Evolutionary conservation across 53 echinoderm and acorn worm genomes (phyloP), one percentile per base, ranked within the genome.

Genomic region (Hippasteria phrygiana): DNA sequence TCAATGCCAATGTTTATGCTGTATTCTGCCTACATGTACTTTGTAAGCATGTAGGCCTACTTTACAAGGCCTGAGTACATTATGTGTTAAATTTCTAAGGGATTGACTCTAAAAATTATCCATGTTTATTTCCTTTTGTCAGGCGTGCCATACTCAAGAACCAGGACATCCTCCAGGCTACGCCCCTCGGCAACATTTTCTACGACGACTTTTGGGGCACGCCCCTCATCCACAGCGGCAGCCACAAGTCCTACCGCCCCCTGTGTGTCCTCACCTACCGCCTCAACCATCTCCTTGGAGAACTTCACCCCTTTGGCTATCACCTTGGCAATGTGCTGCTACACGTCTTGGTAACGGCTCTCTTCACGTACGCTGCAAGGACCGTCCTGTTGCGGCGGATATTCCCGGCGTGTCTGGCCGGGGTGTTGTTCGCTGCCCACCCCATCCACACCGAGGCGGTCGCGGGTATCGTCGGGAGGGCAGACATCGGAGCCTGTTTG

Each of bases 371-470:
- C 75, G 70, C 89, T 14, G 81, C 88, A 14, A 74, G 77, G 55
- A 35, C 75, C 8, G 33, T 93, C 1, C 34, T 95, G 35, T 46
- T 85, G 35, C 91, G 93, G 27, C 88, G 75, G 55, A 65, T 48
- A 2, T 47, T 77, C 13, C 93, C 88, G 24, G 84, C 88, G 34
- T 77, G 91, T 6, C 75, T 93, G 20, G 88, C 95, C 26, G 91
- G 93, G 32, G 78, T 95, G 47, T 53, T 95, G 73, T 95, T 95
- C 39, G 93, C 93, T 1, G 84, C 77, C 2, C 95, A 95, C 91
- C 99, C 99, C 6, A 94, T 99, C 38, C 96, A 99, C 77, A 99
- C 99, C 4, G 99, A 99, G 63, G 99, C 99, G 5, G 99, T 99
- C n/a, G 92, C 99, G 0, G 99, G 99, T 9, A 81, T 99, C 6